These are phyloP conservation scores for Malurus melanocephalus DNA, from an alignment of 2,113 vertebrate species.

Conservation along the genomic window DNA sequence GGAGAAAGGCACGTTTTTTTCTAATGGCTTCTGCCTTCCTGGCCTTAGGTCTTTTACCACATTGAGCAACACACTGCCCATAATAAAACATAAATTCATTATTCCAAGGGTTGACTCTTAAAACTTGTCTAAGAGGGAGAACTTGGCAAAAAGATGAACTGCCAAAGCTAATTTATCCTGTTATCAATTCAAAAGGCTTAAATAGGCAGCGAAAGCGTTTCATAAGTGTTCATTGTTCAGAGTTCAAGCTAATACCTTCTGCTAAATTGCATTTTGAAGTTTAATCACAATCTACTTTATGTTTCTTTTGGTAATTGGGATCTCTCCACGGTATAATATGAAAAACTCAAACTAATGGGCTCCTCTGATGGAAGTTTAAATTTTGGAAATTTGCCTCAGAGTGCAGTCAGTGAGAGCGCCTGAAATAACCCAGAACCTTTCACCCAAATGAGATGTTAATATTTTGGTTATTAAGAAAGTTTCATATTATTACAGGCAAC, in stretches of 20 bases:
- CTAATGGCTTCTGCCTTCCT: neutral
- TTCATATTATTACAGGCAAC: neutral
- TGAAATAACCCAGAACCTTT: conserved; percentile 16
- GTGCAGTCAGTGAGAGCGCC: neutral
- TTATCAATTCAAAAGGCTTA: conserved; percentile 67
- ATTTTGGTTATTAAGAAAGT: neutral
- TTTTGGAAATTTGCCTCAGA: conserved; percentile 30
- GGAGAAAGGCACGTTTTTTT: neutral
- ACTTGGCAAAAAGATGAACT: conserved; percentile 48
- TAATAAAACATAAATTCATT: conserved; percentile 46
- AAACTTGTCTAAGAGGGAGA: conserved; percentile 41
- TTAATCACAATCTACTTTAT: conserved; percentile 62
- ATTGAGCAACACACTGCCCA: neutral
- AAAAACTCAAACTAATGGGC: conserved; percentile 28
- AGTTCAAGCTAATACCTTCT: conserved; percentile 61
- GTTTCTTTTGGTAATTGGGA: conserved; percentile 60
- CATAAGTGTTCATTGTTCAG: conserved; percentile 61
- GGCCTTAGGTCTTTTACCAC: neutral
- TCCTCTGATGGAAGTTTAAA: conserved; percentile 13
- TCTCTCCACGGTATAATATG: conserved; percentile 9
- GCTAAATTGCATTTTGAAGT: conserved; percentile 65
- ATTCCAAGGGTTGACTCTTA: conserved; percentile 15
- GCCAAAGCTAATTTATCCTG: conserved; percentile 61
- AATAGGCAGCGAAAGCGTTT: conserved; percentile 51
- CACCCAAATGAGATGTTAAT: neutral